Conservation (phyloP, 2,113 vertebrate species). For the Hippocampus guttulatus region DNA sequence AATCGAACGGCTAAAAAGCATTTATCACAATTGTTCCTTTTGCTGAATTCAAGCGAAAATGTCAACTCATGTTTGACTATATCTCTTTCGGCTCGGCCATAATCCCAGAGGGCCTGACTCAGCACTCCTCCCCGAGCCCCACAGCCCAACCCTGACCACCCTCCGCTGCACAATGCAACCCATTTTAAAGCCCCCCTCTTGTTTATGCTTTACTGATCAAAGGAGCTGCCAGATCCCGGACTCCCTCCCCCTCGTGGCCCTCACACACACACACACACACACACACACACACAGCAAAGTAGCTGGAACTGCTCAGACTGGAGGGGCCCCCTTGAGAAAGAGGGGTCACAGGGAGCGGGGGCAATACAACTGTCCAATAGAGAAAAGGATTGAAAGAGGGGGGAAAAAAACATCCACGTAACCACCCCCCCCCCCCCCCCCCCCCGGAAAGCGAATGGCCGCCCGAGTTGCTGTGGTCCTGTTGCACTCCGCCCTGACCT, state of each 20-base stretch:
- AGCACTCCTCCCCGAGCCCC: slow-evolving; percentile 68
- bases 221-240: slow-evolving; percentile 79
- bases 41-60: neutral
- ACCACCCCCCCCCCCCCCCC: slow-evolving; percentile 41
- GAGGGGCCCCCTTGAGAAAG: slow-evolving; percentile 76
- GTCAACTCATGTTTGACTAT: neutral
- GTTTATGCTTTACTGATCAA: slow-evolving; percentile 92
- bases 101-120: slow-evolving; percentile 72
- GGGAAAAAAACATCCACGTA: slow-evolving; percentile 53
- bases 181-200: slow-evolving; percentile 82
- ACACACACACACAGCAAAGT: slow-evolving; percentile 68
- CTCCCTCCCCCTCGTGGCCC: slow-evolving; percentile 64
- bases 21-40: no score
- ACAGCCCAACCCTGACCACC: slow-evolving; percentile 58
- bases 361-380: slow-evolving; percentile 48
- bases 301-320: slow-evolving; percentile 68
- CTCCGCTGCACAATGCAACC: slow-evolving; percentile 75
- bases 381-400: slow-evolving; percentile 24
- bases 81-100: slow-evolving; percentile 49
- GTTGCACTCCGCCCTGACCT: slow-evolving; percentile 72
- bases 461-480: slow-evolving; percentile 72
- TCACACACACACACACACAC: slow-evolving; percentile 54
- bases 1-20: no score
- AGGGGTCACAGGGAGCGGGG: slow-evolving; percentile 70
- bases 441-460: slow-evolving; percentile 72